Evolutionary conservation across 2,888 invertebrate species (phyloP).

Genomic region (Lithophane ornitopus): DNA sequence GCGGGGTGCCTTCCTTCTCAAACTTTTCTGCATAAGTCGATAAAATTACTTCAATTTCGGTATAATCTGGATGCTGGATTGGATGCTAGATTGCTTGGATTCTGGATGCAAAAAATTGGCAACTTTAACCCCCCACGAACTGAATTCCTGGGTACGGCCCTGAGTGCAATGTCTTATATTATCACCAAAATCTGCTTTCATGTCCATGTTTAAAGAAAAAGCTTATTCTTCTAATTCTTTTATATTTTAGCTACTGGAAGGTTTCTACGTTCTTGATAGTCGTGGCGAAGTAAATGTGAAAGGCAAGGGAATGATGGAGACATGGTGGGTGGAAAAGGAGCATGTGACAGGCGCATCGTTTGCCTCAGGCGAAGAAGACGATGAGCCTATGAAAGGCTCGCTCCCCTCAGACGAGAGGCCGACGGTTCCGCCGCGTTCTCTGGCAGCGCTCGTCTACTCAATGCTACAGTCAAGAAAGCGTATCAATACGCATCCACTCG

Average conservation of each 20-base stretch:
- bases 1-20: too few relatives aligned
- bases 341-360: too few relatives aligned
- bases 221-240: neutral
- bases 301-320: conserved; percentile 98
- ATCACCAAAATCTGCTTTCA: neutral
- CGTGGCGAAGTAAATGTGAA: conserved; percentile 97
- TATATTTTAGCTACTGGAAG: conserved; percentile 92
- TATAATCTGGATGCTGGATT: too few relatives aligned
- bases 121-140: too few relatives aligned
- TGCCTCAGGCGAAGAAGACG: too few relatives aligned
- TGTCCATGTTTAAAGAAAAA: neutral
- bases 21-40: too few relatives aligned
- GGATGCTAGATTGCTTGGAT: too few relatives aligned
- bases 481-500: conserved; percentile 88
- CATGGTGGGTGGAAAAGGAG: conserved; percentile 94
- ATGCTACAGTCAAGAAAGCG: conserved; percentile 96
- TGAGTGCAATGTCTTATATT: neutral
- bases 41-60: too few relatives aligned
- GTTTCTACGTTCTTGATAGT: conserved; percentile 93
- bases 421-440: conserved; percentile 92
- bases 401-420: conserved; percentile 16
- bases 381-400: too few relatives aligned
- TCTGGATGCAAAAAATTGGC: too few relatives aligned
- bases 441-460: conserved; percentile 96
- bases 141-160: too few relatives aligned